Conservation (phyloP, 2,888 invertebrate genomes). For the Drosophila ochracea region DNA sequence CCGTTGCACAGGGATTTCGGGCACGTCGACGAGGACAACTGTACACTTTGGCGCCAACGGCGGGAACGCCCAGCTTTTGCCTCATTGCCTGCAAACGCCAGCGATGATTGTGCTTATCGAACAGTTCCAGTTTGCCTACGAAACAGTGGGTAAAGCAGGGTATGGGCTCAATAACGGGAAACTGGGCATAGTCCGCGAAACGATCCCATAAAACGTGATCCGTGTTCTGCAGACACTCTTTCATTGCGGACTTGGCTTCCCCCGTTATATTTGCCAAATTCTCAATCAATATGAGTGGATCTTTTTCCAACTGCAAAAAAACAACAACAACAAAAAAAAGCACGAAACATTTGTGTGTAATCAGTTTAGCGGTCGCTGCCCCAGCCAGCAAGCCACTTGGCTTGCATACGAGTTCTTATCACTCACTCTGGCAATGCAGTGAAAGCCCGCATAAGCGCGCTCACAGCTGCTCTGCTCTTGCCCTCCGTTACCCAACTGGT, state of each 20-base stretch:
- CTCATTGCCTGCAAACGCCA: conserved; percentile 73
- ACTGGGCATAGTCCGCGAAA: conserved; percentile 58
- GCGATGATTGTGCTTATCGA: conserved; percentile 63
- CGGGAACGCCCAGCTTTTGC: conserved; percentile 67
- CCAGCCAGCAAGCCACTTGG: neutral
- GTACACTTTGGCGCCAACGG: conserved; percentile 27
- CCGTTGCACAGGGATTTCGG: conserved; percentile 50
- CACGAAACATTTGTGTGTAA: conserved; percentile 18
- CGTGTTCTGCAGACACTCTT: conserved; percentile 71
- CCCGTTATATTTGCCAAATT: conserved; percentile 63
- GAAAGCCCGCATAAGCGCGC: conserved; percentile 80
- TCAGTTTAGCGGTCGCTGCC: conserved; percentile 54
- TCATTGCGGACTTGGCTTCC: conserved; percentile 77
- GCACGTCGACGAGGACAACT: conserved; percentile 55
- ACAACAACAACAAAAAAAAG: neutral
- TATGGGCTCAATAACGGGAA: conserved; percentile 77
- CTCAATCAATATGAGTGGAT: conserved; percentile 81
- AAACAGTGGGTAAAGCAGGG: conserved; percentile 81
- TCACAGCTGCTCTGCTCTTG: conserved; percentile 63
- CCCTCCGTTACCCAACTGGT: conserved; percentile 11
- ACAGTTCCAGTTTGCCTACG: conserved; percentile 69
- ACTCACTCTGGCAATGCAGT: conserved; percentile 81
- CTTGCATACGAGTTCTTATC: conserved; percentile 31
- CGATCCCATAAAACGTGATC: conserved; percentile 71
- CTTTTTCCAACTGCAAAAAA: conserved; percentile 73